A percentile compares a stretch with the other conserved stretches of the same genome.
These are phyloP conservation scores for Asteroscopus sphinx DNA, from an alignment of 2,888 invertebrate species.

Conservation along the genomic window DNA sequence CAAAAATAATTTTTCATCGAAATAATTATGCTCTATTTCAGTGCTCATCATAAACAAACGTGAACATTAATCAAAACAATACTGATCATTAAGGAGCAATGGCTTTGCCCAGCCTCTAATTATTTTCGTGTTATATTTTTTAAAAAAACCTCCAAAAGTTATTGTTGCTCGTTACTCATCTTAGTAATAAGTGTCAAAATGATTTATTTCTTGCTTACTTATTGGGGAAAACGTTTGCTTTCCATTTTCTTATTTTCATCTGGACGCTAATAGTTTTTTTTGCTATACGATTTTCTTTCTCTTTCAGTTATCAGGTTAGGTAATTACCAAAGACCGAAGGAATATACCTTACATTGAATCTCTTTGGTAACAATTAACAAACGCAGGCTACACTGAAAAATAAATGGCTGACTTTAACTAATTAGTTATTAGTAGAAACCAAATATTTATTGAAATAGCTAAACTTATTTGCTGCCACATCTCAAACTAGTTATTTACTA, in stretches of 20 bases:
- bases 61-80: conserved; percentile 48
- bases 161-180: conserved; percentile 74
- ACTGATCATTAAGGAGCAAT: conserved; percentile 54
- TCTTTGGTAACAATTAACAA: too few species aligned
- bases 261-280: conserved; percentile 25
- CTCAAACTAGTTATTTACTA: too few species aligned
- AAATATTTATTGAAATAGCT: too few species aligned
- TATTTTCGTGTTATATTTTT: conserved; percentile 65
- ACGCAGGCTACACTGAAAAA: too few species aligned
- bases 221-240: conserved; percentile 61
- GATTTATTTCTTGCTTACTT: conserved; percentile 70
- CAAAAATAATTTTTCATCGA: not conserved
- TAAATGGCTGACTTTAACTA: too few species aligned
- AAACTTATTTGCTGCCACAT: too few species aligned
- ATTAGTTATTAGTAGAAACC: too few species aligned
- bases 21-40: conserved; percentile 14
- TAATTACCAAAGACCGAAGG: too few species aligned
- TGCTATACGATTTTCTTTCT: not conserved
- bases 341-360: too few species aligned
- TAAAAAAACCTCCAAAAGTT: conserved; percentile 62
- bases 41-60: conserved; percentile 26
- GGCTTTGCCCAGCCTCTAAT: conserved; percentile 59
- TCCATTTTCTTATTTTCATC: conserved; percentile 52
- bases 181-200: conserved; percentile 77
- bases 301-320: not conserved